Conservation (phyloP, 2,888 invertebrate genomes). For the Drosophila neonasuta region DNA sequence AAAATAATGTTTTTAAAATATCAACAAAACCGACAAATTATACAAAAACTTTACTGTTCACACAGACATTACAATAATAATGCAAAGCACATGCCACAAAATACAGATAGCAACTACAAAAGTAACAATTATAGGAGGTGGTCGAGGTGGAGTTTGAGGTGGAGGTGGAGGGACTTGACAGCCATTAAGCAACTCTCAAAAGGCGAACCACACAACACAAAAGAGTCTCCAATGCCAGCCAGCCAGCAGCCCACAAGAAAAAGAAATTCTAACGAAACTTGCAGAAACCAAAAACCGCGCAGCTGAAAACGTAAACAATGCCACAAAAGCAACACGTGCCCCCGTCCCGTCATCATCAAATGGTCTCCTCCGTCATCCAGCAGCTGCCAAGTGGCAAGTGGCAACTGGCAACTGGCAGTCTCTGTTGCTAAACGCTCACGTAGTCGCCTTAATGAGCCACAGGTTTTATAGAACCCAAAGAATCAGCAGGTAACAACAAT, state of each 20-base stretch:
- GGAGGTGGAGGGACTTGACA: background rate
- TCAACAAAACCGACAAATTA: conserved; percentile 42
- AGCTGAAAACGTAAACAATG: conserved; percentile 54
- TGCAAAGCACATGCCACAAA: conserved; percentile 27
- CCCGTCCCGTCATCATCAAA: conserved; percentile 7
- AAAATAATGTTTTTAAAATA: conserved; percentile 28
- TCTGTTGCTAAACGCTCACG: conserved; percentile 52
- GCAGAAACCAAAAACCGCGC: conserved; percentile 24
- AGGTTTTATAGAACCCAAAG: conserved; percentile 40
- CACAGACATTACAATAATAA: conserved; percentile 42
- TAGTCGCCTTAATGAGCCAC: conserved; percentile 65
- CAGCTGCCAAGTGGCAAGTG: background rate
- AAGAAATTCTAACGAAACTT: conserved; percentile 16
- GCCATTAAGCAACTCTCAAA: conserved; percentile 52
- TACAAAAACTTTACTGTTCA: conserved; percentile 41
- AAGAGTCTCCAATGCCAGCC: conserved; percentile 37
- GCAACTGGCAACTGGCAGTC: too few species aligned
- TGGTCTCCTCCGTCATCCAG: conserved; percentile 12
- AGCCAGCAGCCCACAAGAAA: background rate
- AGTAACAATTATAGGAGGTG: conserved; percentile 15
- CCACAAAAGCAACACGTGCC: conserved; percentile 68
- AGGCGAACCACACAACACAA: conserved; percentile 27
- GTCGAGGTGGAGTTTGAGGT: background rate
- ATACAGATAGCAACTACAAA: conserved; percentile 26
- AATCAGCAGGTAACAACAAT: conserved; percentile 42